Evolutionary conservation across 2,888 invertebrate genomes (phyloP), one percentile per base, ranked within the genome.

Genomic region (Keiferia lycopersicella): DNA sequence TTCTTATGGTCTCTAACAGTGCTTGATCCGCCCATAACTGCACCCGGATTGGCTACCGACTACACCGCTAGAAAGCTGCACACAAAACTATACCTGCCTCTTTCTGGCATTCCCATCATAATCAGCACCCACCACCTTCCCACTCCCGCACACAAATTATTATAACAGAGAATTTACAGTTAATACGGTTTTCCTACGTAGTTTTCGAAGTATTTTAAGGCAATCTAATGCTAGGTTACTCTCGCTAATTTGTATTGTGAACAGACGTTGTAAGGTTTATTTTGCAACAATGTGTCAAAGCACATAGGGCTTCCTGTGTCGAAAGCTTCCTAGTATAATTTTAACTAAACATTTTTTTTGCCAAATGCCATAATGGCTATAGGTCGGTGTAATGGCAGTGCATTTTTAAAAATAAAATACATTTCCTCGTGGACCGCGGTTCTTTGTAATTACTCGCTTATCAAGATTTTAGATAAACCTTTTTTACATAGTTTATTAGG

Each of bases 381-480:
- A 34, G 34, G 73, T 75, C 68, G 72, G 71, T 79, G 73, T 79
- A 82, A 88, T 88, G 88, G 87, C 83, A 81, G 80, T 65, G 67
- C 66, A 70, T 84, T 83, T 80, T 77, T 81, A 76, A 81, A 75
- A 78, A 82, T 80, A 77, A 78, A 82, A 83, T 84, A 82, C 78
- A 80, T 86, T 86, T 79, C 81, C 78, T 78, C 74, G 78, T 78
- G 75, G 78, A 78, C 76, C 73, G 83, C n/a, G n/a, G n/a, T 79
- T 82, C 85, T 82, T 83, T 77, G 84, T 84, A 91, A 90, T 91
- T 90, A 89, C 75, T 69, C 69, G 70, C 78, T 80, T 91, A 90
- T 91, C 89, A 79, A 82, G 91, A 91, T 91, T 81, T 79, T 77
- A 81, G 90, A 91, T 90, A 88, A 80, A 68, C 73, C 70, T 83